These are phyloP conservation scores for Pelvicachromis taeniatus DNA, from an alignment of 2,113 vertebrate genomes.

Conservation along the genomic window DNA sequence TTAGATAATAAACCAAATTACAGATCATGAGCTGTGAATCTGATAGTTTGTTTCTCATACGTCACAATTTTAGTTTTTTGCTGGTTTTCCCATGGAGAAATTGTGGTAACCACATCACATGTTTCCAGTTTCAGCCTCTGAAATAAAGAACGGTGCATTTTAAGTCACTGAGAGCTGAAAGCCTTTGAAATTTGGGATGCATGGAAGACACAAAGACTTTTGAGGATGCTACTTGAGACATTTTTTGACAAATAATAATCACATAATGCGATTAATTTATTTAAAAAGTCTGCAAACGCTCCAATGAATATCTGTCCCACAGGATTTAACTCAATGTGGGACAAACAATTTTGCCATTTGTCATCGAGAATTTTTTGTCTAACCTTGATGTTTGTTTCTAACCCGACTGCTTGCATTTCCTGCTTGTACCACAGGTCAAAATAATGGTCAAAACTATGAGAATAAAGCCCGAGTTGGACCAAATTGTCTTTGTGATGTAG, in stretches of 20 bases:
- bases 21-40: neutral
- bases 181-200: neutral
- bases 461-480: neutral
- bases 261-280: neutral
- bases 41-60: neutral
- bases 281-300: neutral
- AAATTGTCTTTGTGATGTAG: neutral
- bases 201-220: neutral
- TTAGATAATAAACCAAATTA: neutral
- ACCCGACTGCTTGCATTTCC: fast-evolving
- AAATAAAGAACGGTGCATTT: neutral
- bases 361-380: neutral
- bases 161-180: neutral
- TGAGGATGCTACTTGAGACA: neutral
- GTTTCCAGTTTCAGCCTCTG: neutral
- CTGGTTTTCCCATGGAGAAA: neutral
- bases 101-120: neutral
- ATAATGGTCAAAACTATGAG: neutral
- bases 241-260: neutral
- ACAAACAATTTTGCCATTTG: fast-evolving
- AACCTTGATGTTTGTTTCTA: neutral
- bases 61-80: fast-evolving
- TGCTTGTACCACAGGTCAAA: neutral
- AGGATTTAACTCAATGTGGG: neutral
- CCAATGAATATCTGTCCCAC: fast-evolving